Evolutionary conservation across 2,888 invertebrate species (phyloP).

Genomic region (Cantharis rustica): DNA sequence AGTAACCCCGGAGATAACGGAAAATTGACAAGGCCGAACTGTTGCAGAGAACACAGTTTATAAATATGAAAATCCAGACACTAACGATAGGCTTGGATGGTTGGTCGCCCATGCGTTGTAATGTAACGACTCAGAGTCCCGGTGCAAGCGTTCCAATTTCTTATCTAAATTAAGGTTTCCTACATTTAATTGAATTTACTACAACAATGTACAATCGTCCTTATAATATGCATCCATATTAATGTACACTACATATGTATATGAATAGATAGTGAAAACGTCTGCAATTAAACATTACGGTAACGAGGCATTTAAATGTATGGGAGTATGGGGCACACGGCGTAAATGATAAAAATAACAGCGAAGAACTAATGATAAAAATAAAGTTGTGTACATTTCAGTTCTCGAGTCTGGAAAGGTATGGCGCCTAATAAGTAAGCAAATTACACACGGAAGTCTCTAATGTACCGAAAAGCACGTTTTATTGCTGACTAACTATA

Average conservation of each 20-base stretch:
- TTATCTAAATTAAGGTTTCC: neutral
- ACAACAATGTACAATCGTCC: neutral
- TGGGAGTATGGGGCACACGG: neutral
- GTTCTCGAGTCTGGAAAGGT: neutral
- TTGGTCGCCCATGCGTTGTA: constrained; percentile 31
- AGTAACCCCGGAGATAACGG: neutral
- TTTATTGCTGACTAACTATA: neutral
- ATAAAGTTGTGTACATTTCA: neutral
- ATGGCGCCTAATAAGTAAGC: neutral
- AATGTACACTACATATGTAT: neutral
- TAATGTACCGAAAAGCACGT: neutral
- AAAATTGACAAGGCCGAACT: constrained; percentile 22
- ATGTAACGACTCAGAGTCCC: constrained; percentile 27
- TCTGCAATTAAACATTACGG: neutral
- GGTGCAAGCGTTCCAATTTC: neutral
- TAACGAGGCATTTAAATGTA: neutral
- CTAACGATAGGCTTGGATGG: constrained; percentile 17
- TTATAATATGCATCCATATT: neutral
- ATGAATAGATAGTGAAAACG: neutral
- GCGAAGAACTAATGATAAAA: neutral
- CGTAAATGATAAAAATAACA: neutral
- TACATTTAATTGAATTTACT: neutral
- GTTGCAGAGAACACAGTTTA: constrained; percentile 21
- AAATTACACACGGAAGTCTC: neutral
- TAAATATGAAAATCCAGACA: constrained; percentile 24